Percentiles rank a stretch among this genome's conserved stretches.
These are phyloP conservation scores for Sapajus apella DNA, from an alignment of 2,113 vertebrate species.

Conservation along the genomic window DNA sequence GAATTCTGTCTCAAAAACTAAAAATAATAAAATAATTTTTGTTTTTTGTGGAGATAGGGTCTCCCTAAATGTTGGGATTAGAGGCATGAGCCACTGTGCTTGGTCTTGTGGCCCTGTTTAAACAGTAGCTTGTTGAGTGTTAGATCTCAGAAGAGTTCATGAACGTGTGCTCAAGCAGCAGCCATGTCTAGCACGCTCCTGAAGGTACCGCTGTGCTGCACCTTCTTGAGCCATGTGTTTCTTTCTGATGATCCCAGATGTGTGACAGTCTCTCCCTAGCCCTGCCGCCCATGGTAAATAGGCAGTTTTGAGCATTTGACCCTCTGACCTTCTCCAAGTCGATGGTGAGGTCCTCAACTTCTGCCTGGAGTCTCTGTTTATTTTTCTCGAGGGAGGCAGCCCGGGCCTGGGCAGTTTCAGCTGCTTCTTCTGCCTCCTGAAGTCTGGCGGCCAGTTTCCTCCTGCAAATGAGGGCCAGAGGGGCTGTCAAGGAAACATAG, in stretches of 20 bases:
- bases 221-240: neutral
- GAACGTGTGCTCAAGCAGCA: neutral
- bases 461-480: slow-evolving; percentile 52
- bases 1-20: too few species aligned
- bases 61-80: too few species aligned
- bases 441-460: slow-evolving; percentile 83
- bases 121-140: neutral
- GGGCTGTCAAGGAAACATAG: neutral
- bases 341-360: slow-evolving; percentile 84
- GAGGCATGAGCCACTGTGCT: too few species aligned
- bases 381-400: slow-evolving; percentile 83
- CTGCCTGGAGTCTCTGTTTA: slow-evolving; percentile 85
- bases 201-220: neutral
- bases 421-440: slow-evolving; percentile 83
- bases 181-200: neutral
- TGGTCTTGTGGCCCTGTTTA: neutral
- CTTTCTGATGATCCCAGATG: neutral
- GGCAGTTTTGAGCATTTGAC: neutral
- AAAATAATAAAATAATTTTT: too few species aligned
- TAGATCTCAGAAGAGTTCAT: neutral
- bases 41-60: too few species aligned
- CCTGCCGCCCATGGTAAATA: neutral
- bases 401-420: slow-evolving; percentile 80
- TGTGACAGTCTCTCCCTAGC: neutral
- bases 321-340: slow-evolving; percentile 83